Base-by-base conservation (phyloP, 1,140 invertebrate species). In the Heliconius congener region DNA sequence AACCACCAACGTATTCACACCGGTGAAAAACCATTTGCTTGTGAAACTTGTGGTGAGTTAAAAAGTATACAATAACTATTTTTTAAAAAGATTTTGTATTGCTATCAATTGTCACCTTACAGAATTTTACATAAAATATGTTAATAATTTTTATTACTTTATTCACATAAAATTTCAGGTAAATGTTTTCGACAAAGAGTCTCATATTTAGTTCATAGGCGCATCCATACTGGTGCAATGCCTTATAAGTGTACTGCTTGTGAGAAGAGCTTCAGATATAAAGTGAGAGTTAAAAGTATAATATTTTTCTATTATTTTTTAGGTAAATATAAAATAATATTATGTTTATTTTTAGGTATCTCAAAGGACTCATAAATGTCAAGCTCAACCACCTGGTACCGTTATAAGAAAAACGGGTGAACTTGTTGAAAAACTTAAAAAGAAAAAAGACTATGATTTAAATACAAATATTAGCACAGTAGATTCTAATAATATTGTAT, bases 21-120 rank as follows among this genome's bases (percentile, higher is more conserved):
- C 9, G 98, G 98, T 1, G 98, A 99, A 90, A 98, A 98, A 90
- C 98, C 98, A 18, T 99, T 98, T 88, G 97, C 97, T 70, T 99
- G 98, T 91, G 97, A 98, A 95, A 97, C 97, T 78, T 99, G 98
- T 93, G 97, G 97, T 98, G 95, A 92, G 91, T 94, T 78, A 30
- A 71, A 37, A 23, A 57, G 2, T 57, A 57, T 23, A 23, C 2
- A 57, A 23, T 57, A 57, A 23, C 2, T 23, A 19, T 23, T 0
- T 23, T 23, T 23, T 4, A 8, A n/a, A 8, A 55, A 55, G 52
- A 55, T 55, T n/a, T 55, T 16, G 42, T 46, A 46, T 19, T 52
- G 50, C 16, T 6, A 18, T 52, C 0, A 18, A 8, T 52, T 52
- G 18, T 52, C 18, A 52, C 50, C 18, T 19, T 52, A 19, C 50